Evolutionary conservation across 2,113 vertebrate genomes (phyloP), one percentile per base, ranked within the genome.

Genomic region (Kobus ellipsiprymnus): DNA sequence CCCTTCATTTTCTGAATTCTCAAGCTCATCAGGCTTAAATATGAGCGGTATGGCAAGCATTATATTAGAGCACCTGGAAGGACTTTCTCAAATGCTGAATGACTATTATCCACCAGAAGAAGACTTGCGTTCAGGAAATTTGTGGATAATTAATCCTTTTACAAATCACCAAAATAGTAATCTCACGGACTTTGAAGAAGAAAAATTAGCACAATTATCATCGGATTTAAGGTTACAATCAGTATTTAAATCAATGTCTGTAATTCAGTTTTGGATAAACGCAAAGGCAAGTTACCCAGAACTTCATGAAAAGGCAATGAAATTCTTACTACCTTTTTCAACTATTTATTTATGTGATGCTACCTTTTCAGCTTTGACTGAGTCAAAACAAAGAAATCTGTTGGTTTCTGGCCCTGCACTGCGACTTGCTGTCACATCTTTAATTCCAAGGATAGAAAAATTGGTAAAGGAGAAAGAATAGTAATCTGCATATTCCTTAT

Each of bases 391-490:
- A 88, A 97, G 94, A 95, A 97, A 93, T 96, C 80, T 94, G n/a
- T 80, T 93, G 85, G 71, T 50, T 96, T 97, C 86, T 89, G 95
- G 93, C 36, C 62, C 97, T 83, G 88, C 93, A 19, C 78, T 98
- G 54, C 95, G 98, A 97, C 97, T 98, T 91, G 97, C 97, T 64
- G 93, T 98, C 67, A 98, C 98, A 40, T 98, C 98, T 74, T 96
- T 98, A 94, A 97, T 98, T 91, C 97, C 97, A 83, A 97, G 97
- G 87, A 97, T 98, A 97, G 98, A 98, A 91, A 98, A 98, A 82
- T 94, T 98, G 80, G 94, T 96, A 55, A 97, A 97, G 71, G 98
- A 98, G 46, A 97, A 98, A 89, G 94, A 98, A 83, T 97, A 97
- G 78, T 64, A 59, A 90, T 16, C 21, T 91, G 6, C 19, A 57